Base-by-base conservation (phyloP, 2,888 invertebrate species). In the Chloroclysta siterata region DNA sequence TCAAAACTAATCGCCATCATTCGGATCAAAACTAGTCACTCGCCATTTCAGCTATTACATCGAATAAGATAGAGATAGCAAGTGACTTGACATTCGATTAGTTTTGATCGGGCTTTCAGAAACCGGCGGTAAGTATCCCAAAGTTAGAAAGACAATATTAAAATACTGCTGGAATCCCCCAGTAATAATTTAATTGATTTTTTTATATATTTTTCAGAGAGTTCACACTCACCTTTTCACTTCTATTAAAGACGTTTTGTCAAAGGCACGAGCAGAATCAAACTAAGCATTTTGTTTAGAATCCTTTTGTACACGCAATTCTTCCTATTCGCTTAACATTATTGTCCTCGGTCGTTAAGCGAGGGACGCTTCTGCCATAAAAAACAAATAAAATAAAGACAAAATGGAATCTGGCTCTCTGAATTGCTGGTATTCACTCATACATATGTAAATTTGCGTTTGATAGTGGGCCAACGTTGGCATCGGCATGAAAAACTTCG, bases 371-470 rank as follows among this genome's bases (percentile, higher is more conserved):
- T 70, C 75, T 78, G 72, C 79, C 75, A 82, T 84, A 84, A 87
- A 86, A 83, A 76, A 65, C 72, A 76, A 77, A 80, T 86, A 82
- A 84, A 84, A 84, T 79, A 79, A 74, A 74, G 73, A 74, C 73
- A 73, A 72, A 81, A 83, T 82, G 79, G 79, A 84, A 80, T 75
- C 77, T 70, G 72, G 64, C 72, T 77, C 67, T 72, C 72, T 65
- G 71, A 72, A 76, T 73, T 71, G 78, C 78, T 75, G 75, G 68
- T 75, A 69, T 71, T 74, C 70, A 71, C 74, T 77, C 79, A 77
- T 80, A 76, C 80, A 77, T 81, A 87, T 84, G 87, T 78, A 82
- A 86, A 87, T 86, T 78, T 78, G 73, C 74, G 74, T 73, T 83
- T 81, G 78, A 80, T 75, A 76, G 70, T 72, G 66, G 70, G 60